Conservation (phyloP, 2,113 vertebrate species). For the Xiphophorus hellerii region DNA sequence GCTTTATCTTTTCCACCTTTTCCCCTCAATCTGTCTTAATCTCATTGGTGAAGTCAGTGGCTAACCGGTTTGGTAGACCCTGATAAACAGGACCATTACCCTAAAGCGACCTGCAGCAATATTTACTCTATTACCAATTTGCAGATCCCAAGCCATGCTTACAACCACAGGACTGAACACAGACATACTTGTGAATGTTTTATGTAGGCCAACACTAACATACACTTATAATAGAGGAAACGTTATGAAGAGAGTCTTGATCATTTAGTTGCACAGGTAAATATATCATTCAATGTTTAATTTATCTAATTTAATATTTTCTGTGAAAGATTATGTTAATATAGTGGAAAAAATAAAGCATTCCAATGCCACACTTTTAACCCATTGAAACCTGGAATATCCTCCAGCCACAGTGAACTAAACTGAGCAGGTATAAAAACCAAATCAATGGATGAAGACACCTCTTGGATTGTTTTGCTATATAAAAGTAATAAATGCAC, state of each 20-base stretch:
- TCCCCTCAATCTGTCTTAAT: conserved; percentile 71
- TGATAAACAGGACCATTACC: conserved; percentile 72
- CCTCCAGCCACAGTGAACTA: too few species aligned
- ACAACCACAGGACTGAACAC: neutral
- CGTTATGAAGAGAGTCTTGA: neutral
- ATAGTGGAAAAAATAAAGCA: too few species aligned
- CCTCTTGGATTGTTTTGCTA: too few species aligned
- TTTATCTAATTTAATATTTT: too few species aligned
- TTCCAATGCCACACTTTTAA: too few species aligned
- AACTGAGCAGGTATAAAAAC: too few species aligned
- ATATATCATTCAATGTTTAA: too few species aligned
- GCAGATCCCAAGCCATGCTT: conserved; percentile 14
- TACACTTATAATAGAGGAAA: neutral
- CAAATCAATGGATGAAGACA: too few species aligned
- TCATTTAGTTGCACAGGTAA: neutral
- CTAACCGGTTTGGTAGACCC: conserved; percentile 59
- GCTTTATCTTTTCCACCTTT: conserved; percentile 50
- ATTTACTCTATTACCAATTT: conserved; percentile 69
- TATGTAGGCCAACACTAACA: neutral
- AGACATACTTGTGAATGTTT: neutral
- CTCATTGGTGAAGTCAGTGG: conserved; percentile 75
- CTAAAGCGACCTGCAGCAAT: conserved; percentile 58
- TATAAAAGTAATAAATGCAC: too few species aligned
- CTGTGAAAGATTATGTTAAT: too few species aligned
- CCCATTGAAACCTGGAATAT: too few species aligned